A percentile compares a stretch with the other conserved stretches of the same genome.
These are phyloP conservation scores for Lophotis ruficrista DNA, from an alignment of 2,113 vertebrate species.

Conservation along the genomic window DNA sequence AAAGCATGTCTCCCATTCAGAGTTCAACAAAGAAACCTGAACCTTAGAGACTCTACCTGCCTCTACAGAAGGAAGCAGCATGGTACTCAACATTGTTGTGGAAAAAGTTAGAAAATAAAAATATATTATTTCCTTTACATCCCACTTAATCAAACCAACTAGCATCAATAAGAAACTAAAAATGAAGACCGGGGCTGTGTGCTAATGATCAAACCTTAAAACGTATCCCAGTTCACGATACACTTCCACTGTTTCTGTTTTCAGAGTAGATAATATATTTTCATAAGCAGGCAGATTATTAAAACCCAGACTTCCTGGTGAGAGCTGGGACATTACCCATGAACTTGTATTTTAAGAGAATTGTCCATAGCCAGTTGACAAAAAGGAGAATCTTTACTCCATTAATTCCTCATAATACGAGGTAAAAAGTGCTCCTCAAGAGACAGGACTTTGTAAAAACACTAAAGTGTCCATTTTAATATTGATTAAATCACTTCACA, in stretches of 20 bases:
- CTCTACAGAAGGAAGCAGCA: background rate
- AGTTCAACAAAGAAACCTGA: background rate
- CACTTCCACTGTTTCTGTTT: background rate
- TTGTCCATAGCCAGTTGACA: background rate
- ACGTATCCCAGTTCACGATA: background rate
- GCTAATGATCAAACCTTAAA: background rate
- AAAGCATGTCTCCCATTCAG: background rate
- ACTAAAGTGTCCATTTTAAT: slow-evolving; percentile 22
- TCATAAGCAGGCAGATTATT: background rate
- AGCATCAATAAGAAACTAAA: background rate
- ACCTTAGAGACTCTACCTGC: background rate
- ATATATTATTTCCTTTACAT: background rate
- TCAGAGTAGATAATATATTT: background rate
- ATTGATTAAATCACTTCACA: slow-evolving; percentile 38
- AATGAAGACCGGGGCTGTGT: background rate
- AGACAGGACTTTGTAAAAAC: background rate
- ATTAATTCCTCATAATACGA: background rate
- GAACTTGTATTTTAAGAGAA: background rate
- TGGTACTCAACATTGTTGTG: background rate
- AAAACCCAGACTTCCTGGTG: background rate
- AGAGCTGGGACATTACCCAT: background rate
- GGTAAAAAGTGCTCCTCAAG: background rate
- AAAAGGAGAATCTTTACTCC: background rate
- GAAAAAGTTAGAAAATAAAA: background rate
- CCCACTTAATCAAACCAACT: background rate